phyloP scores from a whole-genome alignment of 2,888 invertebrate species.

The Lymantria monacha region DNA sequence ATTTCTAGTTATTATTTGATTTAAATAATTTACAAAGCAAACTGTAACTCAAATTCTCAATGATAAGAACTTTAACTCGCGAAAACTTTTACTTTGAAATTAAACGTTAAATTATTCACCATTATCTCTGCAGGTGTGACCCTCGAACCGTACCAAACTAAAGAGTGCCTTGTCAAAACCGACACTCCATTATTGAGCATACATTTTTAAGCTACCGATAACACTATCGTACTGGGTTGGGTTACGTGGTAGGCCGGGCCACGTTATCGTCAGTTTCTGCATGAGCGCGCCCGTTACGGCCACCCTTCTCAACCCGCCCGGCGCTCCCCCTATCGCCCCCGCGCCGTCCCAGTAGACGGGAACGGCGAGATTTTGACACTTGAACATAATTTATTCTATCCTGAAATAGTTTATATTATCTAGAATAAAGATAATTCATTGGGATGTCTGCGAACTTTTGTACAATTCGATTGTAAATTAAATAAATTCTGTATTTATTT shows the following conservation, averaged over 20 bases:
- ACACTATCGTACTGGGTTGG: slow-evolving; percentile 62
- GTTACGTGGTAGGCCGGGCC: slow-evolving; percentile 78
- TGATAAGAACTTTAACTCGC: not conserved
- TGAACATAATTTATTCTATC: slow-evolving; percentile 69
- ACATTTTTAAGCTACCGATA: slow-evolving; percentile 75
- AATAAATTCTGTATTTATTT: not conserved
- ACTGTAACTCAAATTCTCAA: too few species aligned
- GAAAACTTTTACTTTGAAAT: slow-evolving; percentile 10
- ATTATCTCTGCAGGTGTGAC: slow-evolving; percentile 38
- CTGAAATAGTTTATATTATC: slow-evolving; percentile 42
- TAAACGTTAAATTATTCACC: slow-evolving; percentile 24
- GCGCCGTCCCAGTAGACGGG: slow-evolving; percentile 47
- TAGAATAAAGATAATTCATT: slow-evolving; percentile 25
- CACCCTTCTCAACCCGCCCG: slow-evolving; percentile 33
- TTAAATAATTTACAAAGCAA: too few species aligned
- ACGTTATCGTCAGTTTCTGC: slow-evolving; percentile 80
- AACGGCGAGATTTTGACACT: slow-evolving; percentile 75
- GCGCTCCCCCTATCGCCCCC: slow-evolving; percentile 25
- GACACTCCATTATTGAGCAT: slow-evolving; percentile 67
- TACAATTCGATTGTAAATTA: slow-evolving; percentile 16
- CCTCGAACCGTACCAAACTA: slow-evolving; percentile 34
- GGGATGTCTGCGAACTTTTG: slow-evolving; percentile 27
- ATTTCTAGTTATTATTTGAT: too few species aligned
- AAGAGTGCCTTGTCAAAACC: slow-evolving; percentile 52
- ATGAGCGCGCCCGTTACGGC: slow-evolving; percentile 78